Conservation (phyloP, 2,888 invertebrate species). For the Teleiodes luculella region DNA sequence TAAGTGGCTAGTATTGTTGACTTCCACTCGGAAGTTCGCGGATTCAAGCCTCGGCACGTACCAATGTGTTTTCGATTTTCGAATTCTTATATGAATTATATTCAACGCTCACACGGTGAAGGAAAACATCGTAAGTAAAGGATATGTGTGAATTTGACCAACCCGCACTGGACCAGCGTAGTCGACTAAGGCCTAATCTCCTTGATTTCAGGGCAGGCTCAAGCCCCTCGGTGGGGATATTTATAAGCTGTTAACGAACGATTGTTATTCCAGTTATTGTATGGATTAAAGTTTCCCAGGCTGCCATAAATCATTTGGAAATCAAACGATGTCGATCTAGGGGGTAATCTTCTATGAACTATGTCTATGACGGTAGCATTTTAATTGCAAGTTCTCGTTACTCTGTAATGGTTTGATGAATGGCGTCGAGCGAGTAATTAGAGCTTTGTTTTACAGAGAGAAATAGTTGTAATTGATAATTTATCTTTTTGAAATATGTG, state of each 20-base stretch:
- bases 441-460: conserved; percentile 14
- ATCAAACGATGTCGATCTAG: conserved; percentile 55
- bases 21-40: too few species aligned
- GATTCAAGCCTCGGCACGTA: too few species aligned
- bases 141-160: too few species aligned
- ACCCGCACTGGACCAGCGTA: too few species aligned
- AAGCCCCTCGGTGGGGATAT: too few species aligned
- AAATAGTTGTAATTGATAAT: conserved; percentile 14
- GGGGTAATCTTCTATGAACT: conserved; percentile 37
- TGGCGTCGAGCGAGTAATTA: conserved; percentile 20
- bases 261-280: conserved; percentile 63
- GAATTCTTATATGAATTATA: too few species aligned
- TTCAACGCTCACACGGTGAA: too few species aligned
- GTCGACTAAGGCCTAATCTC: too few species aligned
- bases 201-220: too few species aligned
- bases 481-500: neutral
- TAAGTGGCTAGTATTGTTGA: too few species aligned
- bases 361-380: conserved; percentile 31
- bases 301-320: conserved; percentile 59
- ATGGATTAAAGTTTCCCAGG: conserved; percentile 47
- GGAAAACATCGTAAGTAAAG: too few species aligned
- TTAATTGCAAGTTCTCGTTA: conserved; percentile 46
- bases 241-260: conserved; percentile 39
- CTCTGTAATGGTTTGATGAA: conserved; percentile 19
- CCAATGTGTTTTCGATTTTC: too few species aligned